Evolutionary conservation across 1,140 invertebrate genomes (phyloP).

Genomic region (Linepithema humile): DNA sequence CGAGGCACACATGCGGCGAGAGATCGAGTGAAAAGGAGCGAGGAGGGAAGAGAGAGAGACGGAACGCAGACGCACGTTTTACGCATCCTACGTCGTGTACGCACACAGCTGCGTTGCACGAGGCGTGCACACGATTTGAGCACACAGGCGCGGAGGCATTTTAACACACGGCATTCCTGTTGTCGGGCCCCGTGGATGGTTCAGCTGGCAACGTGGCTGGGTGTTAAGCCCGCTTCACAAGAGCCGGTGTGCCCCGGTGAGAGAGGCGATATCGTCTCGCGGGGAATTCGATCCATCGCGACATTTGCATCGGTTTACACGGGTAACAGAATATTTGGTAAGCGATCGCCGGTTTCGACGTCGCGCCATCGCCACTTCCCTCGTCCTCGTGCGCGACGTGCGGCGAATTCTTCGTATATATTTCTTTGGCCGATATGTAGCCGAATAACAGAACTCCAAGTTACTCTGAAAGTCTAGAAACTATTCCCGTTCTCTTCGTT

Average conservation of each 20-base stretch:
- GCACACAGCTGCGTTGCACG: slow-evolving; percentile 22
- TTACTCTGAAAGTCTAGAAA: not conserved
- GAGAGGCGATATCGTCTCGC: slow-evolving; percentile 57
- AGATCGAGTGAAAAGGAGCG: not conserved
- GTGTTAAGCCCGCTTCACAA: slow-evolving; percentile 75
- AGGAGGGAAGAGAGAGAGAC: slow-evolving; percentile 23
- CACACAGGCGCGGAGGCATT: slow-evolving; percentile 76
- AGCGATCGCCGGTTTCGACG: slow-evolving; percentile 26
- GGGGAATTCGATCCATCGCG: slow-evolving; percentile 62
- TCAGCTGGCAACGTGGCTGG: slow-evolving; percentile 83
- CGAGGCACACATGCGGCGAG: slow-evolving; percentile 67
- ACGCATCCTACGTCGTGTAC: slow-evolving; percentile 70
- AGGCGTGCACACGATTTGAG: slow-evolving; percentile 50
- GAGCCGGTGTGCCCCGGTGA: slow-evolving; percentile 51
- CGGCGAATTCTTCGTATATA: not conserved
- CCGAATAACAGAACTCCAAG: not conserved
- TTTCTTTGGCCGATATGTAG: not conserved
- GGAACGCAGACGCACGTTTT: slow-evolving; percentile 70
- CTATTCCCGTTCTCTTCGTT: not conserved
- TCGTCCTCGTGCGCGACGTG: not conserved
- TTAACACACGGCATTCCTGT: slow-evolving; percentile 84
- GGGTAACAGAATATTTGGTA: slow-evolving; percentile 48
- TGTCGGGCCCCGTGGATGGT: slow-evolving; percentile 78
- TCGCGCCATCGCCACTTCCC: slow-evolving; percentile 9
- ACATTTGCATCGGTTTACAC: slow-evolving; percentile 60